Evolutionary conservation across 2,888 invertebrate genomes (phyloP).

Genomic region (Mystacides longicornis): DNA sequence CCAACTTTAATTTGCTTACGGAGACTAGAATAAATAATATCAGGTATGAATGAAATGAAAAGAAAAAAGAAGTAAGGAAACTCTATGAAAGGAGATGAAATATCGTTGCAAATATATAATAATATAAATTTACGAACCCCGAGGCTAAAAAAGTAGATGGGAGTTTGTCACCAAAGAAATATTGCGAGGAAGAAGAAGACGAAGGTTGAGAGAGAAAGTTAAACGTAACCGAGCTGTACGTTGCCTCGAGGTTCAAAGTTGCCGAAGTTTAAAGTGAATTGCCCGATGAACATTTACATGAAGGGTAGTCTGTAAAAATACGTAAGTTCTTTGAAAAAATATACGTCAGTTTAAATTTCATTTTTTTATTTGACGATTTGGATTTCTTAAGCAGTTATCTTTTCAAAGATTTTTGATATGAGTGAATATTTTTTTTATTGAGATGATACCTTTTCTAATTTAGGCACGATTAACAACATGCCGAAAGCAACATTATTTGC

Average conservation of each 20-base stretch:
- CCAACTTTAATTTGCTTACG: neutral
- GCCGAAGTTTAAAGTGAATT: slow-evolving; percentile 2
- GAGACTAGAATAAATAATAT: too few species aligned
- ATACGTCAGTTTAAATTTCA: too few species aligned
- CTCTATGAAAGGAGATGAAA: slow-evolving; percentile 7
- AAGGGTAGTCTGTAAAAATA: too few species aligned
- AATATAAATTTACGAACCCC: slow-evolving; percentile 3
- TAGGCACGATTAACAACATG: too few species aligned
- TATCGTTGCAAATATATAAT: slow-evolving; percentile 6
- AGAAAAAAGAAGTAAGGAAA: slow-evolving; percentile 13
- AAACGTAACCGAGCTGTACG: slow-evolving; percentile 6
- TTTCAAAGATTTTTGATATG: too few species aligned
- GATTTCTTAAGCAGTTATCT: too few species aligned
- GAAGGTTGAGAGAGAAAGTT: slow-evolving; percentile 19
- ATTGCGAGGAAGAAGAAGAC: slow-evolving; percentile 14
- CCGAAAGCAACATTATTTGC: too few species aligned
- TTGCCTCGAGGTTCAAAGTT: neutral
- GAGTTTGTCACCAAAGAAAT: slow-evolving; percentile 15
- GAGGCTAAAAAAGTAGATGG: slow-evolving; percentile 2
- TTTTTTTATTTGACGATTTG: too few species aligned
- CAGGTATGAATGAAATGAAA: neutral
- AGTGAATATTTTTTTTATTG: too few species aligned
- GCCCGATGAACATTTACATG: neutral
- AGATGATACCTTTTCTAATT: too few species aligned
- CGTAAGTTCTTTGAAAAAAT: too few species aligned